phyloP scores from a whole-genome alignment of 2,113 vertebrate genomes.

The Takifugu flavidus region DNA sequence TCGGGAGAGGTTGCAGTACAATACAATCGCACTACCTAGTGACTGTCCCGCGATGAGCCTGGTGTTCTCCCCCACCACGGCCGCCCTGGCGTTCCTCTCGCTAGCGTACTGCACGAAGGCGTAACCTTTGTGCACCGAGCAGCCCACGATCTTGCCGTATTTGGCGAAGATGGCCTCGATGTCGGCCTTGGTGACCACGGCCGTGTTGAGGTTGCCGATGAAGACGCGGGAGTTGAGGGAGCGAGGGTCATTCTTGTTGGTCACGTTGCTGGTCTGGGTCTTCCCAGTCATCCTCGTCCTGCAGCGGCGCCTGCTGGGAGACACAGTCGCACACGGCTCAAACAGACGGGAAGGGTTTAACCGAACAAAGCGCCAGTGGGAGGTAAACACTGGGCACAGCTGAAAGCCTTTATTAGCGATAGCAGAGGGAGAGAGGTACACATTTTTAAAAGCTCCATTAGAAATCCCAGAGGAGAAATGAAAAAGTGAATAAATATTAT shows the following conservation, averaged over 20 bases:
- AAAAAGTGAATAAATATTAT: neutral
- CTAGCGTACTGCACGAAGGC: conserved; percentile 95
- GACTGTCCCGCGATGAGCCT: conserved; percentile 92
- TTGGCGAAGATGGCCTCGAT: conserved; percentile 95
- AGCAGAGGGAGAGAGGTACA: neutral
- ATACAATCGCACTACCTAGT: conserved; percentile 73
- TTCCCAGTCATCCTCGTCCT: conserved; percentile 90
- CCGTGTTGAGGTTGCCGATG: conserved; percentile 95
- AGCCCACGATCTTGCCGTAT: conserved; percentile 96
- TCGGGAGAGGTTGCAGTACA: no score
- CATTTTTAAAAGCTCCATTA: conserved; percentile 3
- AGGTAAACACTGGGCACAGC: conserved; percentile 9
- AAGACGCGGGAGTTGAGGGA: conserved; percentile 97
- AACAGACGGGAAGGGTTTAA: conserved; percentile 28
- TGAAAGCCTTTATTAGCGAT: neutral
- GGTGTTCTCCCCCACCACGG: conserved; percentile 86
- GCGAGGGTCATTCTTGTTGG: conserved; percentile 95
- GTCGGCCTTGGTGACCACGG: conserved; percentile 91
- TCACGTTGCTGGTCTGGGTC: conserved; percentile 96
- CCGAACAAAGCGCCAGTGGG: conserved; percentile 9
- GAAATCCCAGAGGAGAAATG: neutral
- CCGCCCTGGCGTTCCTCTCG: conserved; percentile 87
- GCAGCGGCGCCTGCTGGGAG: conserved; percentile 55
- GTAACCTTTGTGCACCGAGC: conserved; percentile 94
- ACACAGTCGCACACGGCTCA: conserved; percentile 35